A percentile compares a stretch with the other conserved stretches of the same genome.
These are phyloP conservation scores for Hydrozoanthus tunicans DNA, from an alignment of 64 coral and sea anemone species.

Conservation along the genomic window DNA sequence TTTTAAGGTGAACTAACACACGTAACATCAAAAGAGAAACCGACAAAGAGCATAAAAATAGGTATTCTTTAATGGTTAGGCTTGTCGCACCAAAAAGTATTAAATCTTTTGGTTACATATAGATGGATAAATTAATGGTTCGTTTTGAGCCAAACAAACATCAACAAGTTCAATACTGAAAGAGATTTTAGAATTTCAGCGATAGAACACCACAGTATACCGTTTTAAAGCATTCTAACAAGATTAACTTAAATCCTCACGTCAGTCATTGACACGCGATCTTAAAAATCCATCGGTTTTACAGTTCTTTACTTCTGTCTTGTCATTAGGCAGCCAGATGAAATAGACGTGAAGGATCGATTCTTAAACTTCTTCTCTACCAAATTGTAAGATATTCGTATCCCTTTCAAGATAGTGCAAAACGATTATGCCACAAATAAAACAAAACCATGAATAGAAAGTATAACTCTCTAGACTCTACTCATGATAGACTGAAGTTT, in stretches of 20 bases:
- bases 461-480: too few species aligned
- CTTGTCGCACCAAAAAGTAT: not conserved
- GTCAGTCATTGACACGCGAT: constrained; percentile 40
- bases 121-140: not conserved
- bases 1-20: not conserved
- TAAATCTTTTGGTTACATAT: not conserved
- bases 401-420: too few species aligned
- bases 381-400: too few species aligned
- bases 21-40: not conserved
- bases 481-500: too few species aligned
- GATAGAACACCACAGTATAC: not conserved
- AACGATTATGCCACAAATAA: too few species aligned
- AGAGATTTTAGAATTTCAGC: not conserved
- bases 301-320: not conserved
- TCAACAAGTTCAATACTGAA: not conserved
- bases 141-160: not conserved
- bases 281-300: not conserved
- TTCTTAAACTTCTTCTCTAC: too few species aligned
- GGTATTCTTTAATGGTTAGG: not conserved
- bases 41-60: not conserved
- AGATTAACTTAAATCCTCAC: constrained; percentile 2
- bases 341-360: too few species aligned
- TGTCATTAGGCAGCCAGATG: not conserved
- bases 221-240: constrained; percentile 25
- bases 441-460: too few species aligned